phyloP scores from a whole-genome alignment of 1,140 invertebrate genomes.

The Drosophila bocqueti region DNA sequence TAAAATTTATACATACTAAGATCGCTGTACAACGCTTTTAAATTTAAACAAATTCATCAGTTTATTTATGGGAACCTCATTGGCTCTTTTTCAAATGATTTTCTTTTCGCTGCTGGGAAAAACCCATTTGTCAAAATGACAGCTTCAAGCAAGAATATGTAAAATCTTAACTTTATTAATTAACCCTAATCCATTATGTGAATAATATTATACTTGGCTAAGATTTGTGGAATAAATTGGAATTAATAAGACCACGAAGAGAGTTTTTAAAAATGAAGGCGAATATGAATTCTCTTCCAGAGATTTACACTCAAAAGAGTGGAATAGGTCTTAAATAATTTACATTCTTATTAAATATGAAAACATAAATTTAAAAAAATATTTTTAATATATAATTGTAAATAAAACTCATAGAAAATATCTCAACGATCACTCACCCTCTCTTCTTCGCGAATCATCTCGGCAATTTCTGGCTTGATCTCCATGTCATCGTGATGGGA shows the following conservation, averaged over 20 bases:
- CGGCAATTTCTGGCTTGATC: slow-evolving; percentile 96
- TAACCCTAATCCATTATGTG: slow-evolving; percentile 8
- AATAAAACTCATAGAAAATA: background rate
- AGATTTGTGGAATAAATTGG: background rate
- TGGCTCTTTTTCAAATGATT: background rate
- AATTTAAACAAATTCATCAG: background rate
- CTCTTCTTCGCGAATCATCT: slow-evolving; percentile 98
- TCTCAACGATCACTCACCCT: slow-evolving; percentile 89
- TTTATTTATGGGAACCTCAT: background rate
- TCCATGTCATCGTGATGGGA: slow-evolving; percentile 91
- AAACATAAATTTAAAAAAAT: background rate
- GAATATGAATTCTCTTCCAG: too few species aligned
- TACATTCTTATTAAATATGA: background rate
- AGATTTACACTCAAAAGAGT: background rate
- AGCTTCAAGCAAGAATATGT: background rate
- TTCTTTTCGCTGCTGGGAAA: slow-evolving; percentile 3
- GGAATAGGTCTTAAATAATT: background rate
- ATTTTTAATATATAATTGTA: background rate
- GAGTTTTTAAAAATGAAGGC: background rate
- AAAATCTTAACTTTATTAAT: slow-evolving; percentile 11
- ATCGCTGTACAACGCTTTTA: background rate
- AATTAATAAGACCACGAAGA: background rate
- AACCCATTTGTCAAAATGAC: background rate
- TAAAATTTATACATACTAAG: background rate
- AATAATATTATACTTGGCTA: background rate